phyloP scores from a whole-genome alignment of 2,888 invertebrate species.

The Octonoba sinensis region DNA sequence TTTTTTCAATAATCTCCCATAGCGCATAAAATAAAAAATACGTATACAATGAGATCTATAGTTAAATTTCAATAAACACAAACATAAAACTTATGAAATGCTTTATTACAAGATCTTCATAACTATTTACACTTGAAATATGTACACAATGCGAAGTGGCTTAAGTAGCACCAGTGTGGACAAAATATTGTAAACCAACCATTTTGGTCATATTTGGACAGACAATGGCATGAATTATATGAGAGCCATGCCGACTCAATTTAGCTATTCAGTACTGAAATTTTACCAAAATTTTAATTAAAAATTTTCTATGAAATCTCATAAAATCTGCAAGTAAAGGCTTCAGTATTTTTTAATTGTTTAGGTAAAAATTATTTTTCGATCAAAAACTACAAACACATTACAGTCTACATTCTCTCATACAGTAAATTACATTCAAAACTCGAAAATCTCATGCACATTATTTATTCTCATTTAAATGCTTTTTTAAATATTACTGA shows the following conservation, averaged over 20 bases:
- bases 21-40: neutral
- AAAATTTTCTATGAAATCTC: too few relatives aligned
- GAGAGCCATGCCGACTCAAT: neutral
- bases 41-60: neutral
- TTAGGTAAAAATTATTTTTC: neutral
- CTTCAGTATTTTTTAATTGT: neutral
- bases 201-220: constrained; percentile 50
- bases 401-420: neutral
- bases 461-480: too few relatives aligned
- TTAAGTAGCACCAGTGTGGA: constrained; percentile 63
- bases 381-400: neutral
- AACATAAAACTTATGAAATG: constrained; percentile 47
- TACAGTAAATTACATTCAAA: too few relatives aligned
- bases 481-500: too few relatives aligned
- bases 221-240: constrained; percentile 31
- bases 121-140: constrained; percentile 48
- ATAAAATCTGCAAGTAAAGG: neutral
- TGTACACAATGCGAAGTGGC: constrained; percentile 60
- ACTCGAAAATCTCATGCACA: too few relatives aligned
- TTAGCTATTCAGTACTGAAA: neutral
- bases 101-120: constrained; percentile 62
- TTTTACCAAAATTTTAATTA: neutral
- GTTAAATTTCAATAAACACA: neutral
- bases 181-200: constrained; percentile 36
- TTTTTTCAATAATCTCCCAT: neutral